Evolutionary conservation across 2,113 vertebrate genomes (phyloP), one percentile per base, ranked within the genome.

Genomic region (Alosa alosa): DNA sequence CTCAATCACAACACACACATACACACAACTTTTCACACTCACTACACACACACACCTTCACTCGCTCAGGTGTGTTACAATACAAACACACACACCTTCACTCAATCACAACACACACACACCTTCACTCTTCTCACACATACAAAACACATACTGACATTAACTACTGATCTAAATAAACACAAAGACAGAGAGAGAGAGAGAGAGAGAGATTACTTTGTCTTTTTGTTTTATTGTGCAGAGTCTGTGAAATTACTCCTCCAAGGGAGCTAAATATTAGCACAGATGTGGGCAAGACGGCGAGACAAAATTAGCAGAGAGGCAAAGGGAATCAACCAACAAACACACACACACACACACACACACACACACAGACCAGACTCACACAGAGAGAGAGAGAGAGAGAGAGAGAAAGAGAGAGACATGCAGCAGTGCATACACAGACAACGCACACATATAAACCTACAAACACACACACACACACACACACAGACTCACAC

Each of bases 241-340:
- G 31, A 41, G 55, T 4, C 55, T 60, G 72, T 78, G 72, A 78
- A 78, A 78, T 78, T 1, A 18, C 31, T 78, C 72, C 31, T 78
- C 31, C 9, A 3, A 36, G 64, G 72, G 3, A 17, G 72, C 72
- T 78, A 78, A 78, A 78, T 78, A 78, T 78, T 78, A 78, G 72
- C 72, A 78, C 72, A 39, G 72, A 78, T 78, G 72, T 78, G 31
- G 4, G 68, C 68, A 39, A 75, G 68, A 75, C 31, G n/a, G n/a
- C n/a, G 72, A 36, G 36, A 17, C 13, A 4, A 41, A 78, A 78
- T 78, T 31, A 78, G 72, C 31, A 17, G 31, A 78, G 72, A 36
- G 39, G 72, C 72, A 39, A 39, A 78, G 72, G 72, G 72, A 75
- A 39, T 75, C 2, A 72, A 57, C 55, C 15, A 57, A 36, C 60